These are phyloP conservation scores for Erethizon dorsatum DNA, from an alignment of 2,797 vertebrate species.

Conservation along the genomic window DNA sequence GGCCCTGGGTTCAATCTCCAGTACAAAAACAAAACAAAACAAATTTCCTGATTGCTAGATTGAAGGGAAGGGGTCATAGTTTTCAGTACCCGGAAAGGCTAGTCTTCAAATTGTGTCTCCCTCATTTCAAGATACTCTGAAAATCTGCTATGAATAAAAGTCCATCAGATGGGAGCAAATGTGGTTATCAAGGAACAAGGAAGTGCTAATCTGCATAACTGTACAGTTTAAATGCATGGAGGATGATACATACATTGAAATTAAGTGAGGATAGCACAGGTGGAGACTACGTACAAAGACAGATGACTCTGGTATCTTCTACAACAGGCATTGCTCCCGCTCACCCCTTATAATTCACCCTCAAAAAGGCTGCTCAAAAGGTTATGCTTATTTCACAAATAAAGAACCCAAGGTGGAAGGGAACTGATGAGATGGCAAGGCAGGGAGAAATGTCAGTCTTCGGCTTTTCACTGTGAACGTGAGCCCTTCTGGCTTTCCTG, in stretches of 20 bases:
- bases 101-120: background rate
- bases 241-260: background rate
- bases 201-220: background rate
- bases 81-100: background rate
- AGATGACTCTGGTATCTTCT: background rate
- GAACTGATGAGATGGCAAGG: background rate
- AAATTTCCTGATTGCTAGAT: background rate
- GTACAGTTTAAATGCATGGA: background rate
- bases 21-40: background rate
- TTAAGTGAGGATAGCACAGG: no score
- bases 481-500: background rate
- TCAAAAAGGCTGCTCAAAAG: background rate
- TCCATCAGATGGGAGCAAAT: background rate
- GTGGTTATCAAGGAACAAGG: background rate
- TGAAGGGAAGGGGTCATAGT: background rate
- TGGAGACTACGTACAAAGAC: background rate
- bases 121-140: conserved; percentile 33
- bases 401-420: background rate
- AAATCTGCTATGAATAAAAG: background rate
- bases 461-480: background rate
- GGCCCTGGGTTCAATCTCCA: background rate
- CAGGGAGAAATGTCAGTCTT: background rate
- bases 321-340: background rate
- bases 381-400: background rate
- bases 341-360: background rate